Evolutionary conservation across 2,888 invertebrate species (phyloP), one percentile per base, ranked within the genome.

Genomic region (Sisyra terminalis): DNA sequence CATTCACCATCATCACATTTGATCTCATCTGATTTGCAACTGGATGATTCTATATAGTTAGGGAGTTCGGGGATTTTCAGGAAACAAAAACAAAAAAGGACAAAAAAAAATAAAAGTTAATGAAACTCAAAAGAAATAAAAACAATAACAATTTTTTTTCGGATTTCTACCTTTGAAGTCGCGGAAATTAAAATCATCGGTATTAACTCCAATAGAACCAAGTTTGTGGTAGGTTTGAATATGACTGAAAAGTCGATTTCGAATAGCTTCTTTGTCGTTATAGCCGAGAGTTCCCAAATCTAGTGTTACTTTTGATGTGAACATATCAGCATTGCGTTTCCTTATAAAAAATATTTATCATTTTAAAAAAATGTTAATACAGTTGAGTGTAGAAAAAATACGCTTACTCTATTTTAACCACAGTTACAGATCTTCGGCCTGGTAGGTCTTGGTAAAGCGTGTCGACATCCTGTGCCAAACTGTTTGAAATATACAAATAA

Each of bases 391-490:
- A 42, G n/a, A 29, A 15, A 41, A 39, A 32, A 10, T 6, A 44
- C 44, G 71, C 78, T 75, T 61, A 84, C 84, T 75, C 71, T 54
- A 81, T 75, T 48, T 75, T 73, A 14, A 83, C 70, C 13, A 84
- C 71, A 44, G 68, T 74, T 1, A 76, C 70, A 3, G 65, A 63
- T 52, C 75, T 75, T 4, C 65, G 65, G 35, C 78, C 78, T 0
- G 69, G 70, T 24, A 65, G 48, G 40, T 51, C 50, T 7, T 64
- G 61, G 51, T 71, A 77, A 4, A 81, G 58, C 2, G 60, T 57
- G 46, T 77, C 71, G 8, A 84, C 66, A 1, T 70, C 71, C 14
- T 65, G 61, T 1, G 72, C 70, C 29, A 84, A 56, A 14, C 71
- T 66, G 8, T 60, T 60, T 8, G 78, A 70, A 48, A 81, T 61